Percentiles rank a stretch among this genome's conserved stretches.
These are phyloP conservation scores for Ceratosolen solmsi DNA, from an alignment of 1,140 invertebrate genomes.

Conservation along the genomic window DNA sequence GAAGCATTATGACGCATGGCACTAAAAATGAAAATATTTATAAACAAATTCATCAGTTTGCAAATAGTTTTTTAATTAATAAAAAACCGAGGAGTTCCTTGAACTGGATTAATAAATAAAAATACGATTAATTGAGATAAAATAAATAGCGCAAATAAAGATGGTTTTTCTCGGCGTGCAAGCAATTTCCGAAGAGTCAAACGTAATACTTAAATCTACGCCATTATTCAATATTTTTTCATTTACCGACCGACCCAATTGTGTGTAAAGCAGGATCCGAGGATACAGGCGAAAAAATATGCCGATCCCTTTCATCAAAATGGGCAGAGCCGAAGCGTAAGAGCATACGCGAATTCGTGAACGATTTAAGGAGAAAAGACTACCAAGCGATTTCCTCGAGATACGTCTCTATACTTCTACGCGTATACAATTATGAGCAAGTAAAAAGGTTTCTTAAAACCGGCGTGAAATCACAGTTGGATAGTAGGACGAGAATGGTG, in stretches of 20 bases:
- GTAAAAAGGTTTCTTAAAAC: constrained; percentile 20
- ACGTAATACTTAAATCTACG: background rate
- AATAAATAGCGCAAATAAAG: background rate
- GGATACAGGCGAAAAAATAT: background rate
- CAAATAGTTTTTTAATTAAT: constrained; percentile 2
- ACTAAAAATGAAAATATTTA: constrained; percentile 7
- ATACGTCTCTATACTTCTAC: background rate
- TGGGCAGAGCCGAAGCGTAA: background rate
- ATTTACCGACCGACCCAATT: background rate
- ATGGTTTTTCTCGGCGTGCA: too few species aligned
- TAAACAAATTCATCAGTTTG: background rate
- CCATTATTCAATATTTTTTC: background rate
- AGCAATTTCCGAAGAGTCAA: background rate
- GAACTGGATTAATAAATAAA: constrained; percentile 3
- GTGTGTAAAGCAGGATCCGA: background rate
- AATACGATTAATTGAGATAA: background rate
- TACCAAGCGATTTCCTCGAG: constrained; percentile 14
- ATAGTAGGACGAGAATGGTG: background rate
- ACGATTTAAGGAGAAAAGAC: background rate
- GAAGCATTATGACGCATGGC: background rate
- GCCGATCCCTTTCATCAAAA: background rate
- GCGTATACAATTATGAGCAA: background rate
- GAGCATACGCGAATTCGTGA: background rate
- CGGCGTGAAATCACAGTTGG: constrained; percentile 12
- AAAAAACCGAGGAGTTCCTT: background rate